Evolutionary conservation across 2,797 vertebrate species (phyloP), one percentile per base, ranked within the genome.

Genomic region (Fistularia tabacaria): DNA sequence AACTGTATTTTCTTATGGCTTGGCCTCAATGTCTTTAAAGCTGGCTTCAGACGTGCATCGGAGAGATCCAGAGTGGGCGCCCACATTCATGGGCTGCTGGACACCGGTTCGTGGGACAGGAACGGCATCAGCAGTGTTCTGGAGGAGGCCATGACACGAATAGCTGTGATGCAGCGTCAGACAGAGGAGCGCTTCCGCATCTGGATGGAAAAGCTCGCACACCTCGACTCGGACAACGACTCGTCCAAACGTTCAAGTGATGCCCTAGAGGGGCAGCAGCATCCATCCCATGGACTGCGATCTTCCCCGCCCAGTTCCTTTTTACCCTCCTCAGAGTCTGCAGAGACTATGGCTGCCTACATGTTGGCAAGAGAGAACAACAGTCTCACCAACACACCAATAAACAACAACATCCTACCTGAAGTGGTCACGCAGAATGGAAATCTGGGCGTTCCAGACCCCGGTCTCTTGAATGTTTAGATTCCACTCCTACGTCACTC

Each of bases 1-100:
- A 66, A 86, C 85, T 90, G 85, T 91, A 80, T 83, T 89, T 85
- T 92, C 86, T 91, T 87, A 91, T 82, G 88, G 89, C 89, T 89
- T 92, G 91, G 92, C 92, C 92, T 94, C 93, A 93, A 85, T 97
- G 93, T 97, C 91, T 97, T 96, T 97, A 93, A 96, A 95, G 93
- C 92, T 97, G 92, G 87, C 92, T 93, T 93, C 90, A 89, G 86
- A 92, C 90, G 84, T 90, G 89, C 91, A 85, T 91, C 92, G 89
- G 92, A 88, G 90, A 90, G 91, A 91, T 92, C 92, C 90, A 91
- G 92, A 92, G 85, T 86, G 64, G 89, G 90, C 82, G 90, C 91
- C 87, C 92, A 93, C 90, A 93, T 93, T 87, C 90, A 92, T 86
- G 90, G 91, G 89, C 92, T 95, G 89, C 90, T 95, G 91, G 91